Evolutionary conservation across 2,113 vertebrate species (phyloP).

Genomic region (Phalacrocorax pelagicus): DNA sequence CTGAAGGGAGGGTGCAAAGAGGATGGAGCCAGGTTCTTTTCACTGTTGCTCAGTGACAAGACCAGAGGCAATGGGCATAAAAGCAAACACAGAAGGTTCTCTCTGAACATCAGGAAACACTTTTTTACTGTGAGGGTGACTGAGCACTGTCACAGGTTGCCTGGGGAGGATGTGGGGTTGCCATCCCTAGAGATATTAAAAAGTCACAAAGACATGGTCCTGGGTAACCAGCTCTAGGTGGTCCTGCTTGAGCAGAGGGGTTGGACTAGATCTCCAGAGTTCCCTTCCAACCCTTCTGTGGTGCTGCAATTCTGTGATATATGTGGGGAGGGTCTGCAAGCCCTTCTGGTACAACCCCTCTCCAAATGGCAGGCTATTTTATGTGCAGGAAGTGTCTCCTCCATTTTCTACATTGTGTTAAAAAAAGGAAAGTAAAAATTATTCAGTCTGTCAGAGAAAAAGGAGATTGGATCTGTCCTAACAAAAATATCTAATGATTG

Average conservation of each 20-base stretch:
- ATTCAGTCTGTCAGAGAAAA: neutral
- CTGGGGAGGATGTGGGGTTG: neutral
- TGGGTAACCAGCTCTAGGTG: neutral
- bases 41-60: neutral
- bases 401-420: neutral
- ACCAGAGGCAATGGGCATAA: neutral
- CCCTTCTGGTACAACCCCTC: neutral
- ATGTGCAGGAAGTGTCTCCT: neutral
- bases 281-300: neutral
- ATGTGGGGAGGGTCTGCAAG: neutral
- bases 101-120: neutral
- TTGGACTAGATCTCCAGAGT: neutral
- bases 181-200: neutral
- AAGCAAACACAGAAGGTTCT: neutral
- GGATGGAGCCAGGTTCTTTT: neutral
- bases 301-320: neutral
- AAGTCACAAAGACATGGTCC: neutral
- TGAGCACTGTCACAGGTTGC: neutral
- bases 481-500: neutral
- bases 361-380: neutral
- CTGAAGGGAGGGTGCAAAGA: neutral
- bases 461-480: neutral
- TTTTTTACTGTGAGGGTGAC: neutral
- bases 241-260: neutral
- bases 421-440: neutral